Evolutionary conservation across 1,140 invertebrate species (phyloP), one percentile per base, ranked within the genome.

Genomic region (Trachymyrmex cornetzi): DNA sequence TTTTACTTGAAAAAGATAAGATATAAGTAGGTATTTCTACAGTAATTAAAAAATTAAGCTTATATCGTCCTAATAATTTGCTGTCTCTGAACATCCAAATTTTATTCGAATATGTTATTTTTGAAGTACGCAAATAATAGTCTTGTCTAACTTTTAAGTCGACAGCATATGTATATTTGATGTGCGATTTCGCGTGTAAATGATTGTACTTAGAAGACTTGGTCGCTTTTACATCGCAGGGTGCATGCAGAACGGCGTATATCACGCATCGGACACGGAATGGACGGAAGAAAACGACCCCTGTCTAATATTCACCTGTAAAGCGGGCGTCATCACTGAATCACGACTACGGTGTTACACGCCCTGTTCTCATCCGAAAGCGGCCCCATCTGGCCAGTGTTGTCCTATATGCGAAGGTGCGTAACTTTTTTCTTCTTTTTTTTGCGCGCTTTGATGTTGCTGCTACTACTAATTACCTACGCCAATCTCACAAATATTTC

Each of bases 281-380:
- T 98, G 98, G 98, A 96, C 94, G 4, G 96, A 97, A 84, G 95
- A 96, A 0, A 95, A 96, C 38, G 97, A 98, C 90, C 97, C 97
- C 0, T 98, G 98, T 92, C 95, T 95, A 80, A 95, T 97, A 80
- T 95, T 97, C 87, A 96, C 97, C 38, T 99, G 98, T 94, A 96
- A 97, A 93, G 98, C 98, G 24, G 98, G 98, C 12, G 97, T 99
- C 48, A 96, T 98, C 82, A 99, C 98, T 1, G 96, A 97, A 90
- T 97, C 98, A 1, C 95, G 96, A 74, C 96, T 97, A 24, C 96
- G 97, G 82, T 99, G 98, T 93, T 97, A 98, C 93, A 97, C 97
- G 14, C 97, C 98, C 0, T 99, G 98, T 93, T 94, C 96, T 1
- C 96, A 97, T 91, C 97, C 98, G 0, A 95, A 96, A 53, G 96